Percentiles rank a stretch among this genome's conserved stretches.
Conservation (phyloP, 2,888 invertebrate genomes). For the Stramonita haemastoma region DNA sequence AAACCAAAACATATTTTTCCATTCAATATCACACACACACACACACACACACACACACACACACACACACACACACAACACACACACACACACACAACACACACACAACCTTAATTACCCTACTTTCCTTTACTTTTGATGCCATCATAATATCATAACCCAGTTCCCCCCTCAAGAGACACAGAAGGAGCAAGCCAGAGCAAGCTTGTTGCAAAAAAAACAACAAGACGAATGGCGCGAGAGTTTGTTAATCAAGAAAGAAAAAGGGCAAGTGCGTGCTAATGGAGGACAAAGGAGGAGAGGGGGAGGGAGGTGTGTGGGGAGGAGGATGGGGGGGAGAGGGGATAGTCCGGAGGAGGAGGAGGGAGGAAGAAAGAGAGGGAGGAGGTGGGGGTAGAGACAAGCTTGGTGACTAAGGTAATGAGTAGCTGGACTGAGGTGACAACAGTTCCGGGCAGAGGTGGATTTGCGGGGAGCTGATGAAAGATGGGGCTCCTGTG, state of each 20-base stretch:
- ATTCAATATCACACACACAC: too few relatives aligned
- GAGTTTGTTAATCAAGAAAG: slow-evolving; percentile 3
- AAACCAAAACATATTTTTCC: too few relatives aligned
- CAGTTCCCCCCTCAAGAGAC: not conserved
- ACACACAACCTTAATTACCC: too few relatives aligned
- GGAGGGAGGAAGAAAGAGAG: not conserved
- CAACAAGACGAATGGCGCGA: not conserved
- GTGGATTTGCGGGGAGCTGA: not conserved
- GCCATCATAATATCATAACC: not conserved
- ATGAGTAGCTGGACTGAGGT: not conserved
- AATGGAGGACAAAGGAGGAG: not conserved
- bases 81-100: too few relatives aligned
- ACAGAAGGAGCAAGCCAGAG: slow-evolving; percentile 12
- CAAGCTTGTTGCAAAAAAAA: not conserved
- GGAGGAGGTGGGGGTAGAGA: not conserved
- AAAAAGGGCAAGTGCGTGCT: slow-evolving; percentile 11
- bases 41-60: too few relatives aligned
- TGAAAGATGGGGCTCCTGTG: not conserved
- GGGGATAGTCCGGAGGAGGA: not conserved
- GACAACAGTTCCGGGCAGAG: not conserved
- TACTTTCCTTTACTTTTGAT: too few relatives aligned
- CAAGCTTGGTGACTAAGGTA: not conserved
- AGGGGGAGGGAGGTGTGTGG: not conserved
- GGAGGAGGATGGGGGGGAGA: not conserved
- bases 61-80: too few relatives aligned